Percentiles rank a stretch among this genome's conserved stretches.
These are phyloP conservation scores for Tanypteryx hageni DNA, from an alignment of 2,888 invertebrate species.

Conservation along the genomic window DNA sequence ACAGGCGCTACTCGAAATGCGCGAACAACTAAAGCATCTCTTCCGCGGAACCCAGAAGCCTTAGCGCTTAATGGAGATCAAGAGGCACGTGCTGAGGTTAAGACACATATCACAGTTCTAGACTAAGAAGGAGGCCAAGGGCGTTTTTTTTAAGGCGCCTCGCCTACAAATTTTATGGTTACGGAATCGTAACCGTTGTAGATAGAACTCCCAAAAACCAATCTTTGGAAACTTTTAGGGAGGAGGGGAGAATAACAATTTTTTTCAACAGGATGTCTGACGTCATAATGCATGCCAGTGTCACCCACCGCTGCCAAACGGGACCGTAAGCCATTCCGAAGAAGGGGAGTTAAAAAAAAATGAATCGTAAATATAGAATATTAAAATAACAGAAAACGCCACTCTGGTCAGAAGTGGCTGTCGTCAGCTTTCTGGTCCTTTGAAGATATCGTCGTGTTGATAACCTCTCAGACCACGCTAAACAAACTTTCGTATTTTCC, in stretches of 20 bases:
- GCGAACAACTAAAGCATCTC: neutral
- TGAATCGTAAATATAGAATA: constrained; percentile 57
- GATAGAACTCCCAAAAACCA: too few relatives aligned
- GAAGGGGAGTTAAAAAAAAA: too few relatives aligned
- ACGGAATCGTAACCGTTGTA: too few relatives aligned
- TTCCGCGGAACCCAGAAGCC: neutral
- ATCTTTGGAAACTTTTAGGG: too few relatives aligned
- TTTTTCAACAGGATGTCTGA: too few relatives aligned
- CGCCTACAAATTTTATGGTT: too few relatives aligned
- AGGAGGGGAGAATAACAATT: too few relatives aligned
- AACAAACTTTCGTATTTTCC: constrained; percentile 17
- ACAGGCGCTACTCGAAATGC: neutral
- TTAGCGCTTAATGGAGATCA: neutral
- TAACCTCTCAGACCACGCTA: constrained; percentile 17
- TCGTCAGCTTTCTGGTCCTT: neutral
- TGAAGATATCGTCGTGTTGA: neutral
- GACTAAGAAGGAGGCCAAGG: neutral
- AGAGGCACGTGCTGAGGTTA: neutral
- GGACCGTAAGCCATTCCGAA: too few relatives aligned
- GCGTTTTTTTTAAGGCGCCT: neutral
- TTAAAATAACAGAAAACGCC: constrained; percentile 38
- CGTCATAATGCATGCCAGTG: too few relatives aligned
- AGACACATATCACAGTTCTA: neutral
- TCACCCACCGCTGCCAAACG: too few relatives aligned
- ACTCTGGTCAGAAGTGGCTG: neutral